Evolutionary conservation across 1,140 invertebrate species (phyloP), one percentile per base, ranked within the genome.

Genomic region (Drosophila gunungcola): DNA sequence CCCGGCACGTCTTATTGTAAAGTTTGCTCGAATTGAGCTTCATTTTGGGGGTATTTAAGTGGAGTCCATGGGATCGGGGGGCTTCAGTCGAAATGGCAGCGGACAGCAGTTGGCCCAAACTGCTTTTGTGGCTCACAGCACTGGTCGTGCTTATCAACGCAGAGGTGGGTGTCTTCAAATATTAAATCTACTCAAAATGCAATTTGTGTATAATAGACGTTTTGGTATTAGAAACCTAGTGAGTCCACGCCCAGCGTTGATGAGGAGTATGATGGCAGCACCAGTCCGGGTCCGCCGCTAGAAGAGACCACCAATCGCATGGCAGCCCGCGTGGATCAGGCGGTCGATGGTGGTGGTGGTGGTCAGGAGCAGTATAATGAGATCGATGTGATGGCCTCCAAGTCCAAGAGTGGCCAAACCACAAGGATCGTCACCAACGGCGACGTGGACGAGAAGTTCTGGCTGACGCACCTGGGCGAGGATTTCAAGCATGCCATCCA

Each of bases 401-500:
- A 49, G n/a, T 16, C 68, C 2, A 89, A 80, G 13, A 91, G 36
- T 12, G 90, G 90, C 6, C 84, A 81, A 34, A 91, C 90, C 38
- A 86, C 90, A 2, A 75, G 90, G 9, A 90, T 91, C 51, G 83
- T 74, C 27, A 91, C 90, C 45, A 80, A 77, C 12, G 90, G 79
- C 53, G 81, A 83, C 2, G 90, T 91, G 41, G 83, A 91, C 29
- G 90, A 91, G 2, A 79, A 43, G 5, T 91, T 91, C 46, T 91
- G 90, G 90, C 41, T 91, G 2, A 90, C 91, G 57, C 85, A 91
- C 29, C 41, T 91, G 36, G 90, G 90, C 13, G 90, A 91, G 2
- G 90, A 91, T 34, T 91, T 86, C 60, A 90, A 75, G 60, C 78
- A 91, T 56, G 90, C 90, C 27, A 91, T 91, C 2, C 90, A 91